A percentile compares a stretch with the other conserved stretches of the same genome.
phyloP scores from a whole-genome alignment of 2,113 vertebrate genomes.

The Strigops habroptila region DNA sequence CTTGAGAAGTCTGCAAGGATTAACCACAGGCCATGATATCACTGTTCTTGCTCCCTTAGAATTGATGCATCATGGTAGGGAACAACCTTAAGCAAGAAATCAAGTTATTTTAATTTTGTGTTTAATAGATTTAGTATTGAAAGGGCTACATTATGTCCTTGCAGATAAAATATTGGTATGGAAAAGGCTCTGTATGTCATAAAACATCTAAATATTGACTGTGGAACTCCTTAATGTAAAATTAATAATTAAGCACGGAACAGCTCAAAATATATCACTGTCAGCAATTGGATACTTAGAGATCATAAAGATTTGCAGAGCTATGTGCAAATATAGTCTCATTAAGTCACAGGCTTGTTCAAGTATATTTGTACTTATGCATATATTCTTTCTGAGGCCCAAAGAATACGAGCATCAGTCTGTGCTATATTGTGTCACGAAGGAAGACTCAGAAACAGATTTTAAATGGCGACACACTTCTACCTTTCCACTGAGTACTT shows the following conservation, averaged over 20 bases:
- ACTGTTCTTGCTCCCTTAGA: neutral
- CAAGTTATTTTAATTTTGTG: slow-evolving; percentile 21
- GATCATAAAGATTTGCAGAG: neutral
- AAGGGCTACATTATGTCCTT: slow-evolving; percentile 24
- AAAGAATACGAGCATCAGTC: neutral
- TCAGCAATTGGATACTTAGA: neutral
- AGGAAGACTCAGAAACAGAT: neutral
- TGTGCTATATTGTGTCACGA: neutral
- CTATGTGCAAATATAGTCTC: neutral
- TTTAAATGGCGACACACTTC: neutral
- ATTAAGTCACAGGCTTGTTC: neutral
- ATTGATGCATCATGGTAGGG: neutral
- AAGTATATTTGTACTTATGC: neutral
- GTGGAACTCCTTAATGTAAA: slow-evolving; percentile 26
- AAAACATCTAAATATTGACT: slow-evolving; percentile 44
- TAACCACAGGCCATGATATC: neutral
- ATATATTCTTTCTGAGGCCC: neutral
- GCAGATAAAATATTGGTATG: slow-evolving; percentile 28
- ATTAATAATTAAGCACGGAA: slow-evolving; percentile 48
- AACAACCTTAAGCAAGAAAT: slow-evolving; percentile 32
- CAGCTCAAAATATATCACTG: neutral
- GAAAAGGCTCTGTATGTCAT: slow-evolving; percentile 2
- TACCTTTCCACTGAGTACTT: neutral
- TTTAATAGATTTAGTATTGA: slow-evolving; percentile 40
- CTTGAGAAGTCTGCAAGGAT: neutral